Base-by-base conservation (phyloP, 2,888 invertebrate genomes). In the Tiliacea citrago region DNA sequence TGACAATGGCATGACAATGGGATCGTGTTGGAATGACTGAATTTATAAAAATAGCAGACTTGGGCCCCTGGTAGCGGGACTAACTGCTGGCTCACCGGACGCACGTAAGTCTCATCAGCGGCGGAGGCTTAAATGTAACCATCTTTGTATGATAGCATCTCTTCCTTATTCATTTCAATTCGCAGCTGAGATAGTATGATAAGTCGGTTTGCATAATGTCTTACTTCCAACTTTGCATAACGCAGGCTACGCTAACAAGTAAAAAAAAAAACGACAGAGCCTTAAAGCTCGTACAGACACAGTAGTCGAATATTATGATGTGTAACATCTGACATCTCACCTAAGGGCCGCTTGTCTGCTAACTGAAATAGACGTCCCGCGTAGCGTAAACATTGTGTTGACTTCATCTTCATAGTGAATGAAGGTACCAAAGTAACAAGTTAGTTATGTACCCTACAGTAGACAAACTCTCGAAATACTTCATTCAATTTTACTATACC, bases 401-500 rank as follows among this genome's bases (percentile, higher is more conserved):
- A 58, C 55, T 61, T 68, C 57, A 61, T 47, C 18, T 55, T 16
- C 0, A 8, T 24, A 53, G 13, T 72, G 45, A 55, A 82, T 47
- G 67, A 69, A 78, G 68, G 55, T 69, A 63, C 65, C 8, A 18
- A 61, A 62, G 18, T 63, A 60, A 45, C 58, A 69, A 72, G 63
- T 49, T 53, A 53, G 47, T 69, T 55, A 62, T 75, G 65, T 72
- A 73, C 68, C 49, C 60, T 70, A 75, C 16, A 70, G 73, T 18
- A 18, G 68, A 51, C 39, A 67, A 71, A 62, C 68, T 83, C 84
- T 77, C 73, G 24, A 71, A 81, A 67, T 62, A 72, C 66, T 73
- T 72, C 81, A 81, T 83, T 77, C 71, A 81, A 81, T 77, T n/a
- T n/a, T 80, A 74, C 69, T 73, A 57, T 70, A 73, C 16, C 77